These are phyloP conservation scores for Lysiphlebus fabarum DNA, from an alignment of 1,140 invertebrate species.

Conservation along the genomic window DNA sequence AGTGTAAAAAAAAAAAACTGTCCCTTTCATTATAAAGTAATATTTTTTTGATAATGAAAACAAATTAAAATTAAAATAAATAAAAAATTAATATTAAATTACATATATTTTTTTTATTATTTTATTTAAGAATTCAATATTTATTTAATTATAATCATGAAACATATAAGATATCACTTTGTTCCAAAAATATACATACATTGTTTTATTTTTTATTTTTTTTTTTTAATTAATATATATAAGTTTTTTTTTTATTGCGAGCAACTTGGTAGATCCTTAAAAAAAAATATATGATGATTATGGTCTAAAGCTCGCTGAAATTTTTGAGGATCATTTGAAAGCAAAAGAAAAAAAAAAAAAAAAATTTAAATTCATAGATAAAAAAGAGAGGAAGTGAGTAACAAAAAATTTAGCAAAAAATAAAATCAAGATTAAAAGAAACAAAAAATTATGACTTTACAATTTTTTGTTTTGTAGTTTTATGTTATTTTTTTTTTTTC, in stretches of 20 bases:
- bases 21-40: too few species aligned
- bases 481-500: too few species aligned
- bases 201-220: constrained; percentile 1
- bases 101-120: constrained; percentile 7
- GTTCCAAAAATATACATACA: constrained; percentile 14
- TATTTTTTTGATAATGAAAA: too few species aligned
- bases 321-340: constrained; percentile 22
- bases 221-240: constrained; percentile 41
- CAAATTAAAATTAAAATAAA: too few species aligned
- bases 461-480: too few species aligned
- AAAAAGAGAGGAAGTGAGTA: constrained; percentile 11
- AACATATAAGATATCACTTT: constrained; percentile 35
- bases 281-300: constrained; percentile 29
- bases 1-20: not conserved
- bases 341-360: constrained; percentile 19
- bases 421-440: constrained; percentile 1
- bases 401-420: constrained; percentile 26
- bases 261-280: constrained; percentile 28
- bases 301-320: constrained; percentile 15
- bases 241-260: constrained; percentile 18
- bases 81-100: not conserved
- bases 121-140: constrained; percentile 15
- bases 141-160: constrained; percentile 13
- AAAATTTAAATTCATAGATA: constrained; percentile 12
- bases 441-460: not conserved